These are phyloP conservation scores for Halocaridina rubra DNA, from an alignment of 2,888 invertebrate species.

Conservation along the genomic window DNA sequence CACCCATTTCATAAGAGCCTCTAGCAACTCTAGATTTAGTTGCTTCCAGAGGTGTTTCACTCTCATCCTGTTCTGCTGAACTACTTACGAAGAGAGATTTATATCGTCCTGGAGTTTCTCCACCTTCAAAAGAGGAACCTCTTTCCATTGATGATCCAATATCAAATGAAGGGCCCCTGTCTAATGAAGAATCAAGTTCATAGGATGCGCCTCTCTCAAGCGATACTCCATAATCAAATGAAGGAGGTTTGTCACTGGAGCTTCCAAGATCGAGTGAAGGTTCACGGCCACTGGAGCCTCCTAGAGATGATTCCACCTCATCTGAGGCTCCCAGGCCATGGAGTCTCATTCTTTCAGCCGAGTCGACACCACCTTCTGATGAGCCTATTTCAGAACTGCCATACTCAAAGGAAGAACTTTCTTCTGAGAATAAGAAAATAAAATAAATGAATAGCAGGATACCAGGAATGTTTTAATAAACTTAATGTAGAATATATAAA, in stretches of 20 bases:
- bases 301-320: slow-evolving; percentile 27
- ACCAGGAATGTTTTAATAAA: too few relatives aligned
- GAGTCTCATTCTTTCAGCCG: not conserved
- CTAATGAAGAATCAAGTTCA: slow-evolving; percentile 4
- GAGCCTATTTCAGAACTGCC: slow-evolving; percentile 27
- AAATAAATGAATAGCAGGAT: too few relatives aligned
- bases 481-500: too few relatives aligned
- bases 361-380: not conserved
- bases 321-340: not conserved
- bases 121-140: slow-evolving; percentile 26
- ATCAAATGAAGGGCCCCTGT: slow-evolving; percentile 24
- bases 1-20: not conserved
- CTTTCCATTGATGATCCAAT: slow-evolving; percentile 34
- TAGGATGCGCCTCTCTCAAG: slow-evolving; percentile 22
- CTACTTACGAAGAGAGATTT: not conserved
- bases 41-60: not conserved
- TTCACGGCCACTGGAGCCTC: not conserved
- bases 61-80: slow-evolving; percentile 3
- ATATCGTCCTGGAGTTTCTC: not conserved
- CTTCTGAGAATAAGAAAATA: too few relatives aligned
- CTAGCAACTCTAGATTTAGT: not conserved
- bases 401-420: slow-evolving; percentile 27
- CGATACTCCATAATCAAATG: slow-evolving; percentile 28
- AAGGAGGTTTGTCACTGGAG: slow-evolving; percentile 20
- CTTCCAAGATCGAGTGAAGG: not conserved